Base-by-base conservation (phyloP, 2,797 vertebrate species). In the Cynopterus sphinx region DNA sequence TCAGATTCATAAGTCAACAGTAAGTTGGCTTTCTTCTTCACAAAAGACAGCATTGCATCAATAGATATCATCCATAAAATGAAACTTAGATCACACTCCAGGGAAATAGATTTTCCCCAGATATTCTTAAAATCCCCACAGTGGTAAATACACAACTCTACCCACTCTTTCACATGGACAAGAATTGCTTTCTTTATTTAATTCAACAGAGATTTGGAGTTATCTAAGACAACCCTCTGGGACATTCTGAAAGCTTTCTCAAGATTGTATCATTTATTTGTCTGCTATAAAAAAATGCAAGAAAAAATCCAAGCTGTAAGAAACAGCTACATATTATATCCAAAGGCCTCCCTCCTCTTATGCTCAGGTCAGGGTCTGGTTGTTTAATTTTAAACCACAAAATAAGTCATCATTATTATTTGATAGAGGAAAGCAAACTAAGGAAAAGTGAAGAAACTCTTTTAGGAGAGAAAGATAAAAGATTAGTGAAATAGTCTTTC, bases 221-320 rank as follows among this genome's bases (percentile, higher is more conserved):
- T 97, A 95, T 95, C 71, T 82, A 96, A 94, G 84, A 46, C 77
- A 94, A 55, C 59, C 90, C 68, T 90, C 73, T 31, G 90, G 91
- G 94, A 82, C 43, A 86, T 88, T 95, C 78, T 92, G 63, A 97
- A 97, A 95, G 93, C 90, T 95, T 97, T 94, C 93, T 96, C 87
- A 83, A 95, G 85, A 97, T 70, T 74, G 67, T 90, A 95, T 96
- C 96, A 93, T 95, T 95, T 96, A 96, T 96, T 93, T 96, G 57
- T 86, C 82, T 94, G 81, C 77, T 85, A 90, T 95, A 97, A 84
- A 96, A 39, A 93, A 97, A 97, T 82, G 51, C n/a, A 91, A 97
- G 75, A 31, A 73, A 91, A 90, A 96, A 91, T 36, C 26, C 73
- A 85, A 53, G 15, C 36, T 82, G 71, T 93, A 96, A 93, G 74